Conservation (phyloP, 2,888 invertebrate genomes). For the Agrilus biguttatus region DNA sequence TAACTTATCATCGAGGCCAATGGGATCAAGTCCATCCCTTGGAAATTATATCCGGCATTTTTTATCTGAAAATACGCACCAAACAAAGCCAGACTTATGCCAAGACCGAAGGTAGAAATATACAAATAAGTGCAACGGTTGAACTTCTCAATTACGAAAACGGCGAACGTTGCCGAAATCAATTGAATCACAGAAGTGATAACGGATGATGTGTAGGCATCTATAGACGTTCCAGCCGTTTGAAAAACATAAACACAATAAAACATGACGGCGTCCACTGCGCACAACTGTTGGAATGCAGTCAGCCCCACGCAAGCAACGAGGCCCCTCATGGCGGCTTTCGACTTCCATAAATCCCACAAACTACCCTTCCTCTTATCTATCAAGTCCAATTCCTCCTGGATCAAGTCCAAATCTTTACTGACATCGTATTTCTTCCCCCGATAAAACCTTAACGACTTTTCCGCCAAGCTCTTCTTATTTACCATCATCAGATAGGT, state of each 20-base stretch:
- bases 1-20: conserved; percentile 8
- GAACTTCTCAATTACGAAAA: conserved; percentile 57
- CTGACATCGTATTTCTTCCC: conserved; percentile 48
- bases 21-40: conserved; percentile 7
- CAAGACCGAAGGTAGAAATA: conserved; percentile 5
- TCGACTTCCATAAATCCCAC: conserved; percentile 41
- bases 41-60: neutral
- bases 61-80: too few species aligned
- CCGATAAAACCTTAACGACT: conserved; percentile 50
- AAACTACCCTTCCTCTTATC: conserved; percentile 37
- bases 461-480: conserved; percentile 40
- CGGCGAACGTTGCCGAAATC: conserved; percentile 47
- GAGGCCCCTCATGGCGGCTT: conserved; percentile 51
- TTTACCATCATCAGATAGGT: conserved; percentile 47
- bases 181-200: conserved; percentile 66
- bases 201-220: conserved; percentile 51
- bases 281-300: conserved; percentile 69
- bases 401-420: conserved; percentile 47
- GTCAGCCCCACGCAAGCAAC: conserved; percentile 58
- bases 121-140: conserved; percentile 46
- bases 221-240: conserved; percentile 49
- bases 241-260: conserved; percentile 56
- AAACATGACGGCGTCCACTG: conserved; percentile 66
- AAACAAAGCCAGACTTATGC: conserved; percentile 1
- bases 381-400: conserved; percentile 40